Evolutionary conservation across 2,113 vertebrate species (phyloP).

Genomic region (Oreochromis aureus): DNA sequence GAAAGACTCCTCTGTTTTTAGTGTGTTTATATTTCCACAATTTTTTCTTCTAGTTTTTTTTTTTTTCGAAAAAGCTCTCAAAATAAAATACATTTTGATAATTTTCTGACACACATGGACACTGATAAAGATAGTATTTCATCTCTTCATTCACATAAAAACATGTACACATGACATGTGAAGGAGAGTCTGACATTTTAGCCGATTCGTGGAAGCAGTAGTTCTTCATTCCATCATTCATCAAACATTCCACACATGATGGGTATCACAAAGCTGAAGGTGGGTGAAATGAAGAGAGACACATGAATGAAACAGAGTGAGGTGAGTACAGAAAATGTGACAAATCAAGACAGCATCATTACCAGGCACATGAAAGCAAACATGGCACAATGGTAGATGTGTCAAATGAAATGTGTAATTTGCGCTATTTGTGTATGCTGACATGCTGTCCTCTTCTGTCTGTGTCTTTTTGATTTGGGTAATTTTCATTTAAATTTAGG

Average conservation of each 20-base stretch:
- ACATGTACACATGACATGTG: not conserved
- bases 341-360: not conserved
- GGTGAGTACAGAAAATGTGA: not conserved
- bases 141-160: not conserved
- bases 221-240: not conserved
- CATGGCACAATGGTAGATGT: not conserved
- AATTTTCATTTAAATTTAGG: not conserved
- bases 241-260: not conserved
- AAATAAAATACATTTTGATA: not conserved
- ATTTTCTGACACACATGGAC: not conserved
- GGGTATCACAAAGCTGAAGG: not conserved
- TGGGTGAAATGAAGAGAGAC: not conserved
- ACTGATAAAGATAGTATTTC: not conserved
- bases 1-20: not conserved
- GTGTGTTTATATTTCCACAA: not conserved
- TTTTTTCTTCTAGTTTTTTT: not conserved
- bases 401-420: not conserved
- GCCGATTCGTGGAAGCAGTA: not conserved
- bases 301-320: not conserved
- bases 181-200: not conserved
- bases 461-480: not conserved
- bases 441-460: not conserved
- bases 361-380: not conserved
- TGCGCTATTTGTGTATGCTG: not conserved
- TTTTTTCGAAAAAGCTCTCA: not conserved